These are phyloP conservation scores for Pantherophis alleghaniensis DNA, from an alignment of 2,797 vertebrate genomes.

Conservation along the genomic window DNA sequence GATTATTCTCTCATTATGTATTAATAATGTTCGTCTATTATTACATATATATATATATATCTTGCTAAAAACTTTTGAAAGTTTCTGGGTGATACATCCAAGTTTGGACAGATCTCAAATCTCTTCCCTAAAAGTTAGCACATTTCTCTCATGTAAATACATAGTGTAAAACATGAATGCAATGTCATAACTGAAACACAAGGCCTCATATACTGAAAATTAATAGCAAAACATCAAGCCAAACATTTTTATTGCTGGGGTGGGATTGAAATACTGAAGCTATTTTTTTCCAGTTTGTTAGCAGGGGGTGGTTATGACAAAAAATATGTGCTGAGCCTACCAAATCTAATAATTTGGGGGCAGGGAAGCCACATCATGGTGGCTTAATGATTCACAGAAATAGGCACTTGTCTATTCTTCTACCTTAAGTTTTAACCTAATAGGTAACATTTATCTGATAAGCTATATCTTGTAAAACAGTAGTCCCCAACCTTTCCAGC, in stretches of 20 bases:
- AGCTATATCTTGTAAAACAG: background rate
- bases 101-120: constrained; percentile 2
- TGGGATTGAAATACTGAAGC: background rate
- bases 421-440: background rate
- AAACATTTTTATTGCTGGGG: background rate
- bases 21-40: background rate
- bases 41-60: background rate
- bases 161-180: background rate
- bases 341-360: background rate
- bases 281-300: background rate
- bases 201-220: background rate
- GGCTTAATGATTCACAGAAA: background rate
- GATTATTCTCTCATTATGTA: background rate
- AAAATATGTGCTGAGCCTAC: background rate
- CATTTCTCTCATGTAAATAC: background rate
- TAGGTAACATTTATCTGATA: background rate
- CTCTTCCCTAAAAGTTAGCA: background rate
- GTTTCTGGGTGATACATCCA: background rate
- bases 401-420: background rate
- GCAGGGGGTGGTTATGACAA: background rate
- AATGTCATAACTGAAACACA: background rate
- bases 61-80: background rate
- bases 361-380: background rate
- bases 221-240: background rate
- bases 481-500: too few relatives aligned